Evolutionary conservation across 2,797 vertebrate species (phyloP), one percentile per base, ranked within the genome.

Genomic region (Myiotriccus ornatus): DNA sequence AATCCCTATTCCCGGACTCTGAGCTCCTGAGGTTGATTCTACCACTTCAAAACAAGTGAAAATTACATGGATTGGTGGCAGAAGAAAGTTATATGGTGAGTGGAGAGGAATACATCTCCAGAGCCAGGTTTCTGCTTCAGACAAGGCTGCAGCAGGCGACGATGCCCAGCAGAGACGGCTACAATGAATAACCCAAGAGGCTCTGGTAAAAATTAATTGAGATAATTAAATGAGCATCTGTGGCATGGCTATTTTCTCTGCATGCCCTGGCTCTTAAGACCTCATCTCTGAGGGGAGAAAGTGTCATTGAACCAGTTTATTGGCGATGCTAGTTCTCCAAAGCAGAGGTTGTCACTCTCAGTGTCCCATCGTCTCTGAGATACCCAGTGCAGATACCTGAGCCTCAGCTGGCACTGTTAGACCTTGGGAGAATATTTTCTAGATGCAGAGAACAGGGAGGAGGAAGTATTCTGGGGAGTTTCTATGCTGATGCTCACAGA

Each of bases 171-270:
- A 79, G 87, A 84, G 39, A 44, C 0, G 1, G 56, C 91, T 75
- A 77, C 70, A 87, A n/a, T 34, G 56, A 81, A 57, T 32, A 70
- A 85, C 62, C 43, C 77, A 79, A 68, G 47, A 50, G 50, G 50
- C 50, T 57, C 44, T 89, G 91, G 70, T 82, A 87, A 89, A 90
- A 93, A 92, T 89, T 75, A 75, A 82, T 77, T 87, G 84, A 85
- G 84, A 63, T 93, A 84, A 88, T 93, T 90, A 89, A 92, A 44
- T 62, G 59, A 90, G 59, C 81, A 90, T 81, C 56, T 90, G 70
- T 65, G 60, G 55, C 25, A 52, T 30, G 28, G 63, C 34, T 86
- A 21, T 78, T 86, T 94, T 88, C 57, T 84, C 69, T 92, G 86
- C 10, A 1, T 69, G 74, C 21, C 47, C 50, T 65, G 67, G 32